Evolutionary conservation across 2,113 vertebrate genomes (phyloP), one percentile per base, ranked within the genome.

Genomic region (Eleginops maclovinus): DNA sequence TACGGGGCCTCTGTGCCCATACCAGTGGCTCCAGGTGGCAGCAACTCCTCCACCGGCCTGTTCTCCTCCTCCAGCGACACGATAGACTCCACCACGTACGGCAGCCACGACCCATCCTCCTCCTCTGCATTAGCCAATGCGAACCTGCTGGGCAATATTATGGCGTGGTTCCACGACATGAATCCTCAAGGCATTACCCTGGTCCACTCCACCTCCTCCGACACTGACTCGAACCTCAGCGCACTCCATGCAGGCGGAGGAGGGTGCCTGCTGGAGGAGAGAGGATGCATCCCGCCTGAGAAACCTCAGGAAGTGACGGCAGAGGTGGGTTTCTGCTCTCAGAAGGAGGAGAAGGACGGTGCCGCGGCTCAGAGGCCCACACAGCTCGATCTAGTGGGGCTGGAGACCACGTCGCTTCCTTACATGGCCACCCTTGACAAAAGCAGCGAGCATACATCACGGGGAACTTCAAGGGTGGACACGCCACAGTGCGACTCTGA

Each of bases 101-200:
- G 75, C 82, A 87, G 82, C 77, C 88, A 88, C 19, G 95, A 97
- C 43, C 93, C 96, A 41, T 90, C 91, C 22, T 91, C 90, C 0
- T 88, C 92, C 31, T 90, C 89, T 14, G 65, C 80, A 1, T 77
- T 88, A 31, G 94, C 95, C 79, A 96, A 56, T 75, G 97, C 97
- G 84, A 98, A 99, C 89, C 95, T 99, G 28, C 95, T 99, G 68
- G 98, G 98, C 79, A 99, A 99, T 88, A 98, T 99, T 83, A 98
- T 99, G 98, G 98, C 98, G 72, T 99, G 98, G 98, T 99, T 99
- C 92, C 98, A 99, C 65, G 98, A 99, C 91, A 98, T 99, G 95
- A 98, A 98, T 90, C 97, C 98, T 66, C 98, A 99, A 91, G 97
- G 96, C 67, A 96, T 99, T 79, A 96, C 96, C 80, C 93, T 98